Conservation (phyloP, 2,797 vertebrate genomes). For the Myoxocephalus aenaeus region DNA sequence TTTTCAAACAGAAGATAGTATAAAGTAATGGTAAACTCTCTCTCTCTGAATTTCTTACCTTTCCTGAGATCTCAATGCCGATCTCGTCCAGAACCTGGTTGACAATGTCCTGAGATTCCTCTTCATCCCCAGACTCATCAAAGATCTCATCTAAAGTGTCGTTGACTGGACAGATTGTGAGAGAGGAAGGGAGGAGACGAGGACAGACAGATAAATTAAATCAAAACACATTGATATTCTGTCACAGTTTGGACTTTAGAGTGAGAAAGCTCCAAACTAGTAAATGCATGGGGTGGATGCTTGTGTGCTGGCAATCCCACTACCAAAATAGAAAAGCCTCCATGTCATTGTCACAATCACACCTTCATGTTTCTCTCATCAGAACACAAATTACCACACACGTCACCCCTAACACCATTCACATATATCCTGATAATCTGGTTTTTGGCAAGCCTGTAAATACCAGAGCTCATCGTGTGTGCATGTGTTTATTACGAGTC, state of each 20-base stretch:
- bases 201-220: constrained; percentile 13
- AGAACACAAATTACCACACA: neutral
- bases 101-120: constrained; percentile 98
- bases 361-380: neutral
- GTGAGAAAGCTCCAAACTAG: neutral
- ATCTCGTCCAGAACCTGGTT: constrained; percentile 99
- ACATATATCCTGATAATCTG: constrained; percentile 21
- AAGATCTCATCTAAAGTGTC: constrained; percentile 98
- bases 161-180: constrained; percentile 85
- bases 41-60: constrained; percentile 82
- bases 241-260: constrained; percentile 28
- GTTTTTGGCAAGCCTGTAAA: constrained; percentile 33
- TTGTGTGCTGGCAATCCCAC: neutral
- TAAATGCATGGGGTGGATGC: neutral
- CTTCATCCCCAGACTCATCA: constrained; percentile 96
- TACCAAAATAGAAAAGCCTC: neutral
- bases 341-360: neutral
- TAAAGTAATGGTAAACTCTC: neutral
- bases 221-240: constrained; percentile 32
- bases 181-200: neutral
- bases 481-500: neutral
- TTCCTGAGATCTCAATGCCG: constrained; percentile 97
- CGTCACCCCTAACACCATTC: neutral
- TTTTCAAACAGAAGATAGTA: neutral
- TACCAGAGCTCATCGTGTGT: constrained; percentile 8